These are phyloP conservation scores for Deilephila porcellus DNA, from an alignment of 2,888 invertebrate species.

Conservation along the genomic window DNA sequence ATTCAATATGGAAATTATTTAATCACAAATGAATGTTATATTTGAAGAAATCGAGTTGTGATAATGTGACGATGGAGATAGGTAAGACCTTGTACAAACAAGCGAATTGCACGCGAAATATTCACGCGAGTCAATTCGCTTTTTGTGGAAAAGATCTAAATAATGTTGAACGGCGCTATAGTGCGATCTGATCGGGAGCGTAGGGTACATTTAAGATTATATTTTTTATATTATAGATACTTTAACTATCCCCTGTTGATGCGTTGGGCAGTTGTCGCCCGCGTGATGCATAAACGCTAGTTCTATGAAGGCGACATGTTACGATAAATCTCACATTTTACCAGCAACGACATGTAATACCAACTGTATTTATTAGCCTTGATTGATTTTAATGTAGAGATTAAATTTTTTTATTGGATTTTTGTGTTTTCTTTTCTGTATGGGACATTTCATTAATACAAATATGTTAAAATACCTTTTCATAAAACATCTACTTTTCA, in stretches of 20 bases:
- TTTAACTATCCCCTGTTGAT: conserved; percentile 12
- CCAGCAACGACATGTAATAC: conserved; percentile 5
- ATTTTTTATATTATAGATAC: conserved; percentile 24
- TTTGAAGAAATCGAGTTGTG: conserved; percentile 21
- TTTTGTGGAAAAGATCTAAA: neutral
- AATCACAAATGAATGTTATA: conserved; percentile 20
- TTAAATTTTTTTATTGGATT: conserved; percentile 32
- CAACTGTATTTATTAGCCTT: conserved; percentile 22
- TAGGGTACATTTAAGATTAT: conserved; percentile 21
- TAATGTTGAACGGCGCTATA: neutral
- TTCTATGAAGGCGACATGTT: neutral
- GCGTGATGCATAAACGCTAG: neutral
- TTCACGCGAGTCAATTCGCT: neutral
- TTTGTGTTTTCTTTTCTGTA: neutral
- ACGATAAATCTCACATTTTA: neutral
- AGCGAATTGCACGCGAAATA: neutral
- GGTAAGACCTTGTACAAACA: neutral
- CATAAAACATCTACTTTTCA: no score
- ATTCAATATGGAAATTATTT: conserved; percentile 16
- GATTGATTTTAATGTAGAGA: conserved; percentile 18
- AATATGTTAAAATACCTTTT: no score
- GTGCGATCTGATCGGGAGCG: conserved; percentile 22
- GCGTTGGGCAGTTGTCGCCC: neutral
- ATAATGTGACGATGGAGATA: neutral
- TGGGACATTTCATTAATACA: no score